Base-by-base conservation (phyloP, 2,113 vertebrate species). In the Tonatia bakeri region DNA sequence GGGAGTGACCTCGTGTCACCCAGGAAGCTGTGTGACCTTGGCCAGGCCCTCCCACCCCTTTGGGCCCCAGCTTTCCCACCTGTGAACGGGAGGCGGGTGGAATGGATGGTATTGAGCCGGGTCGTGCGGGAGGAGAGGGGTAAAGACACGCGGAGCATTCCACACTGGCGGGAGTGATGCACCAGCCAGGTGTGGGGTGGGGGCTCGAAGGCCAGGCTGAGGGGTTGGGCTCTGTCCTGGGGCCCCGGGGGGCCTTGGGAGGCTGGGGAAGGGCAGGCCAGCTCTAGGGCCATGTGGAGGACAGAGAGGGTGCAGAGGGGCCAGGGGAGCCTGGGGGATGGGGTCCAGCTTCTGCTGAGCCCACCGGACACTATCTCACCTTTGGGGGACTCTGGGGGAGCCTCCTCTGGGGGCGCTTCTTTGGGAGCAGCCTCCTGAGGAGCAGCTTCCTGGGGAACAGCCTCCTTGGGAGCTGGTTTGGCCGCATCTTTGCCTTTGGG, bases 401-500 rank as follows among this genome's bases (percentile, higher is more conserved):
- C 86, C 56, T 76, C 91, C 28, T 94, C 75, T 26, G 92, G 43
- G 17, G 96, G 11, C 0, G 69, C 67, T 73, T 95, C 88, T 26
- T 75, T 4, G 26, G 72, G 40, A 73, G 38, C 24, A 7, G 72
- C 85, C 70, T 94, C 94, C 40, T 96, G 89, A 28, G 95, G 80
- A 28, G 77, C 33, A 31, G 69, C 91, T 65, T 94, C 93, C 33
- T 96, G 88, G 45, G 94, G 83, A 22, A 77, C 38, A 47, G 40
- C 43, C 76, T 95, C 94, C 36, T 97, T 94, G 43, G 95, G 65
- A 28, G 81, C 59, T 33, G 59, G 52, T 75, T 96, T 92, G 72
- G 96, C 89, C 3, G 43, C 96, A 82, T 96, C 96, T 94, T 97
- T 96, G 88, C 84, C 87, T 79, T 96, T 92, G 22, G 96, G 80